phyloP scores from a whole-genome alignment of 2,797 vertebrate genomes.

The Lepus oiostolus region DNA sequence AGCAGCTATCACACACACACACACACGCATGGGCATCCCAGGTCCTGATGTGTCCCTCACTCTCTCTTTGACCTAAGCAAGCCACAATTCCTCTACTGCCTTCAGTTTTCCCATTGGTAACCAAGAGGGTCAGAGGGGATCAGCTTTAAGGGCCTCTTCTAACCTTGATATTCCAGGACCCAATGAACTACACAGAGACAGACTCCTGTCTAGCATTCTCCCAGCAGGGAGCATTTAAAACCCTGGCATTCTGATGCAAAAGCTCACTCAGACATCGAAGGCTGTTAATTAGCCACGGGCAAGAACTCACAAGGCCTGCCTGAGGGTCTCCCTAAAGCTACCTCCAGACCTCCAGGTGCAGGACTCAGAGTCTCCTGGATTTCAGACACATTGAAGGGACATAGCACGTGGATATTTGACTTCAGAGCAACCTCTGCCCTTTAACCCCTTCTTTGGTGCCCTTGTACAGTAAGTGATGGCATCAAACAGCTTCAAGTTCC shows the following conservation, averaged over 20 bases:
- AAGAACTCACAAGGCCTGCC: conserved; percentile 86
- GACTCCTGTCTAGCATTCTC: conserved; percentile 64
- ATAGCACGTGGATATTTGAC: background rate
- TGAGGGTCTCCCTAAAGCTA: conserved; percentile 72
- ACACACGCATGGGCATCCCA: background rate
- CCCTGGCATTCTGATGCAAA: conserved; percentile 59
- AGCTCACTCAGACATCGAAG: conserved; percentile 79
- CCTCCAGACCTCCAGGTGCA: background rate
- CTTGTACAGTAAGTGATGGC: background rate
- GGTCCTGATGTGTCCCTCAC: background rate
- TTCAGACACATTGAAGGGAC: background rate
- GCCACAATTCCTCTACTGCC: background rate
- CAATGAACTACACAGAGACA: conserved; percentile 63
- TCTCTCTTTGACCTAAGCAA: background rate
- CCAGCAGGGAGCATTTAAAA: conserved; percentile 77
- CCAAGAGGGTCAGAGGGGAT: background rate
- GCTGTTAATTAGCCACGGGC: conserved; percentile 87
- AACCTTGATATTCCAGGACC: background rate
- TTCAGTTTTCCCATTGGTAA: conserved; percentile 26
- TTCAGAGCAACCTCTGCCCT: conserved; percentile 5
- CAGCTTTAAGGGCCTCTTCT: background rate
- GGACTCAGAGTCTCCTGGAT: background rate
- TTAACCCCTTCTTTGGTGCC: background rate
- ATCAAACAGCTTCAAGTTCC: conserved; percentile 1
- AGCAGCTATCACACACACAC: background rate